Conservation (phyloP, 1,140 invertebrate species). For the Drosophila rhopaloa region DNA sequence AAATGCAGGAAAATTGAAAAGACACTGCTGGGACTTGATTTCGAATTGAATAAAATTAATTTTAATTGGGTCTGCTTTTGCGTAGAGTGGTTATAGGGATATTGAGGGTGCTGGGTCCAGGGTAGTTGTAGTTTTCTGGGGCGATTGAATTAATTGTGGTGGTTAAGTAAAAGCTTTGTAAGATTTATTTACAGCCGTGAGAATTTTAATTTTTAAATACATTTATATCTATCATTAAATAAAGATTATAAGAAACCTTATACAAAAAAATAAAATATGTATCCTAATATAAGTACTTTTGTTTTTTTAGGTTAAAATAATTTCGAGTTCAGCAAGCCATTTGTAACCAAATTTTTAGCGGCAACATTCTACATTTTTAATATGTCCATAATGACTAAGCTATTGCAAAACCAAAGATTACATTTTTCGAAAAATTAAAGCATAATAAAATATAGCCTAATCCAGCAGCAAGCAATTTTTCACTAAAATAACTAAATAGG, state of each 20-base stretch:
- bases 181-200: background rate
- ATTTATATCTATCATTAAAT: too few relatives aligned
- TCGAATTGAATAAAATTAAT: constrained; percentile 76
- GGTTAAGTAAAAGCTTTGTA: background rate
- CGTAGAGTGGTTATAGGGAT: constrained; percentile 13
- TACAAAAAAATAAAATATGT: too few relatives aligned
- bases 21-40: constrained; percentile 72
- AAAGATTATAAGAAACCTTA: too few relatives aligned
- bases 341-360: too few relatives aligned
- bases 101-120: constrained; percentile 11
- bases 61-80: constrained; percentile 64
- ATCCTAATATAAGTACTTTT: too few relatives aligned
- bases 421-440: background rate
- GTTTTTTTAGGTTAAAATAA: too few relatives aligned
- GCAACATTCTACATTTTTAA: too few relatives aligned
- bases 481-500: constrained; percentile 29
- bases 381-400: background rate
- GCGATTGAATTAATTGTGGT: constrained; percentile 18
- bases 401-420: background rate
- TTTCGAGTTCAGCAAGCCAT: too few relatives aligned
- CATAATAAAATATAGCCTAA: background rate
- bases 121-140: constrained; percentile 5
- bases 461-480: constrained; percentile 3
- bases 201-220: too few relatives aligned
- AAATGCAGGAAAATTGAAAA: constrained; percentile 64